Base-by-base conservation (phyloP, 1,140 invertebrate genomes). In the Mamestra configurata region DNA sequence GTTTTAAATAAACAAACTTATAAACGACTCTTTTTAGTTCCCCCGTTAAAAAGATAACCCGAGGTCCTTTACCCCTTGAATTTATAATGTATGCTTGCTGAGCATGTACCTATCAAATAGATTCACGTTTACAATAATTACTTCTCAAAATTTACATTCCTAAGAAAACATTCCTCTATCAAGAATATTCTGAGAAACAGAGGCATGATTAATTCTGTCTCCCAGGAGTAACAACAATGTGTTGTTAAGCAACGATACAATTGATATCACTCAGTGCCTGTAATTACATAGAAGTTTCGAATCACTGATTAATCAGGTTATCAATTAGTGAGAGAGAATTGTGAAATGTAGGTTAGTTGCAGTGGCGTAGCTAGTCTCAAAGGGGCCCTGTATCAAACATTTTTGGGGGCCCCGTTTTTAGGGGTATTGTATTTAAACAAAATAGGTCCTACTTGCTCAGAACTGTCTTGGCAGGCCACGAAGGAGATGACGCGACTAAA, bases 201-300 rank as follows among this genome's bases (percentile, higher is more conserved):
- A 70, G 66, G n/a, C 37, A 49, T 70, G 66, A 70, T 70, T 70
- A 70, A 46, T 70, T 24, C 66, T 5, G 37, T 22, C n/a, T 46
- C 40, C 11, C 40, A 22, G 35, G 66, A 37, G 22, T 3, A 15
- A 57, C 53, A 24, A 57, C 22, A 24, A 57, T 43, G 22, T 70
- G 20, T 22, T 46, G 40, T 70, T 22, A 22, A 46, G 20, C n/a
- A 49, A 70, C 22, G 49, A 43, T 10, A 20, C 18, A 70, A 46
- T 43, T 70, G 66, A 70, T 70, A 46, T 70, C 20, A 70, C 40
- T 15, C 13, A 35, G 53, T 24, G 6, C 53, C 22, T 57, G 53
- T 40, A 66, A 35, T 68, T 68, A 46, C 66, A 8, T 43, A 49
- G 35, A 66, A 66, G 35, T 66, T 66, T 66, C 35, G 61, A 66